phyloP scores from a whole-genome alignment of 2,113 vertebrate genomes.

The Polypterus senegalus region DNA sequence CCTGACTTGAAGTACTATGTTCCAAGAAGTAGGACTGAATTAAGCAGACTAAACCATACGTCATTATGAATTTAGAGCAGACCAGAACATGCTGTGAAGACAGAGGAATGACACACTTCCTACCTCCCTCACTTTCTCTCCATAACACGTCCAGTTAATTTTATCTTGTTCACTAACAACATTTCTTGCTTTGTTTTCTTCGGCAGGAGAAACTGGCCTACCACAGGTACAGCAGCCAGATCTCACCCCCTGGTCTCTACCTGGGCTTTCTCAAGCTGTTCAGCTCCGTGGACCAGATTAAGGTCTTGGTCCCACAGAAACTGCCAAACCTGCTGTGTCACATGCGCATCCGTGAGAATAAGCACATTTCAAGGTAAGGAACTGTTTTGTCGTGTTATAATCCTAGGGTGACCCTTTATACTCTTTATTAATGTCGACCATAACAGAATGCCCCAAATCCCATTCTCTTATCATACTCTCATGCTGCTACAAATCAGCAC shows the following conservation, averaged over 20 bases:
- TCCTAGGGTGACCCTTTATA: neutral
- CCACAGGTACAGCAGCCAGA: conserved; percentile 45
- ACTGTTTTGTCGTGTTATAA: no score
- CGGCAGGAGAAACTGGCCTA: conserved; percentile 46
- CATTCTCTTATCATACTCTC: neutral
- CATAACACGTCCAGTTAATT: no score
- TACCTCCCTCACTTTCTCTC: no score
- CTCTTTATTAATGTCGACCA: neutral
- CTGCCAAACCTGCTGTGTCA: conserved; percentile 53
- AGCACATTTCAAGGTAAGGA: conserved; percentile 46
- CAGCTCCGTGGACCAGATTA: conserved; percentile 55
- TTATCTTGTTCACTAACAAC: no score
- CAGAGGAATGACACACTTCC: no score
- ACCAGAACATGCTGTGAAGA: no score
- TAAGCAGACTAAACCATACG: no score
- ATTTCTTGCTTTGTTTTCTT: neutral
- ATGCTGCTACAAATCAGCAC: neutral
- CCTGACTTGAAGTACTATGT: no score
- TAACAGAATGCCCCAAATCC: neutral
- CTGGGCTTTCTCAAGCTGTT: conserved; percentile 55
- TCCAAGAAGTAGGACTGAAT: no score
- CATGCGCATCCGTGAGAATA: conserved; percentile 41
- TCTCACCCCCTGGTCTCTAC: conserved; percentile 44
- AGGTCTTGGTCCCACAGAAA: conserved; percentile 49
- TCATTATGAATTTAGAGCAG: no score